Conservation (phyloP, 2,888 invertebrate genomes). For the Hololepta plana region DNA sequence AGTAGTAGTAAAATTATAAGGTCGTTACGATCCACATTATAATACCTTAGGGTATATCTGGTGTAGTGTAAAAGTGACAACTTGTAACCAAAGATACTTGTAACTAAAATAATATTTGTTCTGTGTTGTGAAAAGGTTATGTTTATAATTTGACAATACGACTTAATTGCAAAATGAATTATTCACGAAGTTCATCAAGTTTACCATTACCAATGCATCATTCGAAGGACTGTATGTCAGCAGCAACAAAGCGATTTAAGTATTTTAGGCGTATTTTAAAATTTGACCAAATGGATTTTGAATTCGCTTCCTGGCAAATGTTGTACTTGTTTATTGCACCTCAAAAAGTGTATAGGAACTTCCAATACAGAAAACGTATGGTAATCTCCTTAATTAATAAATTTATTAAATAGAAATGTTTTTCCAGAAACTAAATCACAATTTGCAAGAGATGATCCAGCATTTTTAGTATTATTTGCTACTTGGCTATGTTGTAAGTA, state of each 20-base stretch:
- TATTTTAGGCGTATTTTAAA: slow-evolving; percentile 70
- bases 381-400: slow-evolving; percentile 15
- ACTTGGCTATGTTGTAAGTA: slow-evolving; percentile 63
- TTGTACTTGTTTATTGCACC: slow-evolving; percentile 84
- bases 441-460: slow-evolving; percentile 97
- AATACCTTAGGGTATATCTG: no score
- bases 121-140: no score
- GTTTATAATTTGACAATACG: no score
- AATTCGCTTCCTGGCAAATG: slow-evolving; percentile 99
- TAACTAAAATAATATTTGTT: no score
- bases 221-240: slow-evolving; percentile 58
- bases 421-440: slow-evolving; percentile 89
- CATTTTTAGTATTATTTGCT: slow-evolving; percentile 82
- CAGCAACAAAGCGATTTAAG: slow-evolving; percentile 75
- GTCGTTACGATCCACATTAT: no score
- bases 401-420: slow-evolving; percentile 5
- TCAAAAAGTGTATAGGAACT: slow-evolving; percentile 93
- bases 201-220: slow-evolving; percentile 50
- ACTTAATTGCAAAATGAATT: no score
- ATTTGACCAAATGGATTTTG: slow-evolving; percentile 98
- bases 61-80: no score
- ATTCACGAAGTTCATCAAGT: slow-evolving; percentile 41
- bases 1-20: no score
- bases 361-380: slow-evolving; percentile 93
- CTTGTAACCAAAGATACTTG: no score